These are phyloP conservation scores for Fundulus diaphanus DNA, from an alignment of 2,797 vertebrate genomes.

Conservation along the genomic window DNA sequence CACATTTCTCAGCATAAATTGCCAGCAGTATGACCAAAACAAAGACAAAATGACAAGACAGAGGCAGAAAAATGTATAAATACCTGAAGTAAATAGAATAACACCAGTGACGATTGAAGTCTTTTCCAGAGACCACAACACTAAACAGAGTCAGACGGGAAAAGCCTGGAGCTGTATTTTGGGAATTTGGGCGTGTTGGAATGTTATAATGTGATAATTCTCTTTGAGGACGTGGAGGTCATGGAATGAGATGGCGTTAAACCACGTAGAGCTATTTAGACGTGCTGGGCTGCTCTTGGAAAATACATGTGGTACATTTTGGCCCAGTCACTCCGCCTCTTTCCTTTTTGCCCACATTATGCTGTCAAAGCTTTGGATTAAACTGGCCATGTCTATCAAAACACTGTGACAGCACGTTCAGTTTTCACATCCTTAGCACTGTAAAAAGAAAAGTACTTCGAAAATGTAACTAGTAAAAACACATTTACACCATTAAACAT, in stretches of 20 bases:
- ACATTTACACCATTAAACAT: slow-evolving; percentile 64
- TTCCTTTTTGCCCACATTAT: slow-evolving; percentile 56
- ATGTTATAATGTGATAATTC: slow-evolving; percentile 85
- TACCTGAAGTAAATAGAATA: slow-evolving; percentile 74
- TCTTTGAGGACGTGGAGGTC: slow-evolving; percentile 79
- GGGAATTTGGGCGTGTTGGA: slow-evolving; percentile 82
- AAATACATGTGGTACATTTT: slow-evolving; percentile 77
- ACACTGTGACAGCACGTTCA: slow-evolving; percentile 72
- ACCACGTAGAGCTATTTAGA: slow-evolving; percentile 75
- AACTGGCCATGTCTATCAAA: slow-evolving; percentile 78
- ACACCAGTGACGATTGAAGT: slow-evolving; percentile 53
- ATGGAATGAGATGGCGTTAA: slow-evolving; percentile 79
- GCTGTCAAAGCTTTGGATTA: slow-evolving; percentile 68
- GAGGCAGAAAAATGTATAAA: slow-evolving; percentile 56
- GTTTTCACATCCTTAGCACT: slow-evolving; percentile 63
- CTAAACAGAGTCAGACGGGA: slow-evolving; percentile 71
- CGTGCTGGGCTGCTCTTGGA: slow-evolving; percentile 68
- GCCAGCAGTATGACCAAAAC: slow-evolving; percentile 54
- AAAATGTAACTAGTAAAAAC: slow-evolving; percentile 66
- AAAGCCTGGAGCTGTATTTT: slow-evolving; percentile 79
- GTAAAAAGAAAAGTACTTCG: slow-evolving; percentile 48
- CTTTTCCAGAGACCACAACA: slow-evolving; percentile 72
- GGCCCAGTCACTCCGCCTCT: slow-evolving; percentile 52
- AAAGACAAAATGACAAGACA: slow-evolving; percentile 39
- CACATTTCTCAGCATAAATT: slow-evolving; percentile 63